These are phyloP conservation scores for Thryonomys swinderianus DNA, from an alignment of 2,113 vertebrate species.

Conservation along the genomic window DNA sequence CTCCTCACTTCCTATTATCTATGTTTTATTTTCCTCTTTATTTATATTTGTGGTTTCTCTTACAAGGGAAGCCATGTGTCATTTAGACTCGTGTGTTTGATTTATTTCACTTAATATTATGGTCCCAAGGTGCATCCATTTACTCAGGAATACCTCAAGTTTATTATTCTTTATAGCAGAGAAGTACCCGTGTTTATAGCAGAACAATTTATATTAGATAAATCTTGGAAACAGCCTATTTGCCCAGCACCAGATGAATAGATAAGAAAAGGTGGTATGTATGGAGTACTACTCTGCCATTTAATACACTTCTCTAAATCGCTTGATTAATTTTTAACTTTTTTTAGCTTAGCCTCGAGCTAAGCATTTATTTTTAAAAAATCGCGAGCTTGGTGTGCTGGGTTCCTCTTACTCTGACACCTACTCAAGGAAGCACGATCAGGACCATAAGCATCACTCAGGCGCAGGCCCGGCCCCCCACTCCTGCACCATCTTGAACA, in stretches of 20 bases:
- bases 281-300: background rate
- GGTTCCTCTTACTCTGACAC: background rate
- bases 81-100: background rate
- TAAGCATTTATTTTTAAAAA: background rate
- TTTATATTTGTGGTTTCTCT: background rate
- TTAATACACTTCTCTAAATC: background rate
- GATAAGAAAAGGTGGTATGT: background rate
- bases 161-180: background rate
- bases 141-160: background rate
- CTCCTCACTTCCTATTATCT: background rate
- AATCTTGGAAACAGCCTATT: background rate
- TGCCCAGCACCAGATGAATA: background rate
- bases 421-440: background rate
- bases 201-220: background rate
- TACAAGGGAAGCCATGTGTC: background rate
- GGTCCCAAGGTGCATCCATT: background rate
- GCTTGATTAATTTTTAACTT: background rate
- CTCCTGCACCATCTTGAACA: background rate
- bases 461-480: background rate
- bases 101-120: background rate
- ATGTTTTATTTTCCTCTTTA: background rate
- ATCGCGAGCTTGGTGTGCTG: background rate
- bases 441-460: rapidly evolving
- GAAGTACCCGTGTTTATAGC: background rate
- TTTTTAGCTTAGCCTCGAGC: background rate